Evolutionary conservation across 2,888 invertebrate species (phyloP).

Genomic region (Nomada lathburiana): DNA sequence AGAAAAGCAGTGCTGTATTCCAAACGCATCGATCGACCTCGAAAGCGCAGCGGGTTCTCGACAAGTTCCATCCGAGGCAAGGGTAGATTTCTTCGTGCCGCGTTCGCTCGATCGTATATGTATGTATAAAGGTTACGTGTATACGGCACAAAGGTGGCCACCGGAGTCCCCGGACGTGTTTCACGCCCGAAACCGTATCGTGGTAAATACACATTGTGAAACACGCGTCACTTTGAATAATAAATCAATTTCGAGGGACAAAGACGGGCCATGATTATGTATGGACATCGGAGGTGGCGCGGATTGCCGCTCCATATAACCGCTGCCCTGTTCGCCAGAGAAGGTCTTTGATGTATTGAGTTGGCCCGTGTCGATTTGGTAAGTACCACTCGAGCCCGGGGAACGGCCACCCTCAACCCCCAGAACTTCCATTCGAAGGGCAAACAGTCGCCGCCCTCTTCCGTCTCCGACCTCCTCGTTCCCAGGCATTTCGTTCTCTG

Average conservation of each 20-base stretch:
- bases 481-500: conserved; percentile 39
- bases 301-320: conserved; percentile 72
- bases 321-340: conserved; percentile 71
- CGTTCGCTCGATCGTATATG: conserved; percentile 51
- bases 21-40: conserved; percentile 18
- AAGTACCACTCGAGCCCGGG: conserved; percentile 79
- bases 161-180: conserved; percentile 61
- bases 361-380: conserved; percentile 82
- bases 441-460: conserved; percentile 70
- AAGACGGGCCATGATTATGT: conserved; percentile 84
- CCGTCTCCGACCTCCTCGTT: conserved; percentile 32
- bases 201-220: conserved; percentile 84
- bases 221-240: conserved; percentile 84
- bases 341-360: conserved; percentile 84
- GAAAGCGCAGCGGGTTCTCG: conserved; percentile 25
- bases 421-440: conserved; percentile 76
- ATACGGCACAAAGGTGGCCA: conserved; percentile 65
- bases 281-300: conserved; percentile 79
- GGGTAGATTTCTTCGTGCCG: conserved; percentile 54
- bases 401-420: conserved; percentile 73
- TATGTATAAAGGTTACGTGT: conserved; percentile 39
- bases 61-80: conserved; percentile 34
- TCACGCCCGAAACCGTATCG: conserved; percentile 73
- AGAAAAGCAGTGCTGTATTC: conserved; percentile 10
- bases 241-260: conserved; percentile 84